A percentile compares a stretch with the other conserved stretches of the same genome.
Conservation (phyloP, 2,888 invertebrate species). For the Chymomyza procnemis region DNA sequence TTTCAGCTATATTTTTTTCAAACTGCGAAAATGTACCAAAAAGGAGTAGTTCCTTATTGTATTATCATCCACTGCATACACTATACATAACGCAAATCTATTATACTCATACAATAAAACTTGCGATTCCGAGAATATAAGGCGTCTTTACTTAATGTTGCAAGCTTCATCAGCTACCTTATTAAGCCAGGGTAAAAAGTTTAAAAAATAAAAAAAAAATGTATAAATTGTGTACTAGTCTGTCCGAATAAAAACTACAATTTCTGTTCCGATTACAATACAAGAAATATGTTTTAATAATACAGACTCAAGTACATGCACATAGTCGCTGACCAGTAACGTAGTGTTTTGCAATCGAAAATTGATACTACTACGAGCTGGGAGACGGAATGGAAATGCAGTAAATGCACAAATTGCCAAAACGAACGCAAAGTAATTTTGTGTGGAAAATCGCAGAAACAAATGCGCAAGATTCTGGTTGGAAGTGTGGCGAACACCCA, state of each 20-base stretch:
- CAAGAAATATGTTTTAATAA: slow-evolving; percentile 51
- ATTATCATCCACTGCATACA: too few species aligned
- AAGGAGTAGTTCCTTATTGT: too few species aligned
- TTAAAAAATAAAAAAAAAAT: too few species aligned
- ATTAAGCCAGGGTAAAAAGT: neutral
- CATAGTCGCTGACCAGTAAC: slow-evolving; percentile 14
- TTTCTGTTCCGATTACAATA: neutral
- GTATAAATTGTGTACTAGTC: neutral
- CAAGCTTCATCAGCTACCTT: too few species aligned
- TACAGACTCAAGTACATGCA: slow-evolving; percentile 8
- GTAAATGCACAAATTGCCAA: slow-evolving; percentile 48
- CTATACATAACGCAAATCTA: too few species aligned
- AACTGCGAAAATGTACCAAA: too few species aligned
- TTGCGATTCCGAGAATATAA: too few species aligned
- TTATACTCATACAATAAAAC: too few species aligned
- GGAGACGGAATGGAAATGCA: slow-evolving; percentile 17
- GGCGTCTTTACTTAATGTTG: too few species aligned
- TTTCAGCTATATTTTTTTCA: too few species aligned
- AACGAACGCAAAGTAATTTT: slow-evolving; percentile 41
- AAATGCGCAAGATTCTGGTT: slow-evolving; percentile 26
- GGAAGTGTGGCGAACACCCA: neutral
- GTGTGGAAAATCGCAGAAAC: slow-evolving; percentile 43
- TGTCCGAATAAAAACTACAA: neutral
- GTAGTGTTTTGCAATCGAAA: slow-evolving; percentile 61
- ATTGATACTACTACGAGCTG: slow-evolving; percentile 36